Conservation (phyloP, 1,140 invertebrate species). For the Pinna nobilis region DNA sequence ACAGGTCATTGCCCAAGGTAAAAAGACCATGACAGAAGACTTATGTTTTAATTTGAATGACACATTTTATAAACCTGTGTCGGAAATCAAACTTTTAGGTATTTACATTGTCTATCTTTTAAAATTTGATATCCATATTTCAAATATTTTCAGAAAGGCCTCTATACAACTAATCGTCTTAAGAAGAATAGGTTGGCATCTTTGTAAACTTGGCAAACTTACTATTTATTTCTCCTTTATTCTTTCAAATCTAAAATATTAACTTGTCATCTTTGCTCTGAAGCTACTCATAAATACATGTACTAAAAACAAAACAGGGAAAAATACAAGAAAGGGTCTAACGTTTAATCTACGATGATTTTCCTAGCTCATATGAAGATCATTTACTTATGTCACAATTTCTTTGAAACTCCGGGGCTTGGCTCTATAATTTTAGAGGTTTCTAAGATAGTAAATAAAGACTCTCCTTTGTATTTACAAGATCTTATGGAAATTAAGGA, state of each 20-base stretch:
- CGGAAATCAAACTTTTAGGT: too few species aligned
- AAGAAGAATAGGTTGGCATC: conserved; percentile 8
- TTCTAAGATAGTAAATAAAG: conserved; percentile 11
- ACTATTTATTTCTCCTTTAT: conserved; percentile 30
- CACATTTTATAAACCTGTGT: too few species aligned
- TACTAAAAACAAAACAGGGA: background rate
- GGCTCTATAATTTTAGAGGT: too few species aligned
- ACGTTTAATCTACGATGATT: conserved; percentile 13
- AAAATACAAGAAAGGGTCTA: conserved; percentile 5
- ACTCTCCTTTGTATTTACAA: background rate
- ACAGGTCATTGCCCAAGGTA: too few species aligned
- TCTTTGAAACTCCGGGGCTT: too few species aligned
- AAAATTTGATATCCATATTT: too few species aligned
- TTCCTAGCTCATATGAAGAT: background rate
- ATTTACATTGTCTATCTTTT: too few species aligned
- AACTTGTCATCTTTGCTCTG: conserved; percentile 32
- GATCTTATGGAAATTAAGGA: background rate
- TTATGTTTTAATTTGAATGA: too few species aligned
- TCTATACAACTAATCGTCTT: conserved; percentile 3
- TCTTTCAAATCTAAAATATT: conserved; percentile 36
- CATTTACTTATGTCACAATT: conserved; percentile 9
- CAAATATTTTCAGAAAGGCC: too few species aligned
- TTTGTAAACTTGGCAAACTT: conserved; percentile 20
- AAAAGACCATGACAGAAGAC: too few species aligned
- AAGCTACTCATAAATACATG: too few species aligned